Evolutionary conservation across 2,797 vertebrate genomes (phyloP).

Genomic region (Gadopsis bispinosus): DNA sequence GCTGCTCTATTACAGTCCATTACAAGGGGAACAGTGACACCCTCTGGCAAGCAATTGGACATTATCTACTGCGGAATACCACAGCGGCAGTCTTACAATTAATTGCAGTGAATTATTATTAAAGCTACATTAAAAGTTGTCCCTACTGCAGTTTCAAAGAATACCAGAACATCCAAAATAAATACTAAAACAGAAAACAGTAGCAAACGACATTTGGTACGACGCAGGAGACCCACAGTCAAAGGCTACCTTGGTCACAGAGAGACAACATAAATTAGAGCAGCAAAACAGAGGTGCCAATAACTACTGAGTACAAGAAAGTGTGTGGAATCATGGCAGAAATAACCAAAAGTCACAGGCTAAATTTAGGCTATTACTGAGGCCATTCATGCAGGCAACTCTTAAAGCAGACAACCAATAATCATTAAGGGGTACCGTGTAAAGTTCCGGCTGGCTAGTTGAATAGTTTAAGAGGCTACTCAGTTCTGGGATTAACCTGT

Average conservation of each 20-base stretch:
- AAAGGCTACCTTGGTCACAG: too few relatives aligned
- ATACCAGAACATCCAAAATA: background rate
- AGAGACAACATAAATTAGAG: background rate
- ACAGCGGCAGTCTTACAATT: background rate
- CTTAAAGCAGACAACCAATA: background rate
- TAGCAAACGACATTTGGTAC: background rate
- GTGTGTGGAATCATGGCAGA: background rate
- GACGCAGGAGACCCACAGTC: background rate
- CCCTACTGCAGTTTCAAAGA: background rate
- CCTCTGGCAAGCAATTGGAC: constrained; percentile 54
- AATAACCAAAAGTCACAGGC: background rate
- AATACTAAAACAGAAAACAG: background rate
- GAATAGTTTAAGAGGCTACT: background rate
- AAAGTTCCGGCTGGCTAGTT: background rate
- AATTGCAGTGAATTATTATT: background rate
- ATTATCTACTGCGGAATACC: background rate
- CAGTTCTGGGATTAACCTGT: background rate
- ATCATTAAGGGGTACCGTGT: background rate
- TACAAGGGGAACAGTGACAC: constrained; percentile 73
- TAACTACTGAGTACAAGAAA: background rate
- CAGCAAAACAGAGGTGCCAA: background rate
- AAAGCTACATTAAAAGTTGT: background rate
- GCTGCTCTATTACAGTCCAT: constrained; percentile 2
- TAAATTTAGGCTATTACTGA: background rate
- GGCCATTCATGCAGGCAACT: background rate